Evolutionary conservation across 2,888 invertebrate genomes (phyloP).

Genomic region (Leistus spinibarbis): DNA sequence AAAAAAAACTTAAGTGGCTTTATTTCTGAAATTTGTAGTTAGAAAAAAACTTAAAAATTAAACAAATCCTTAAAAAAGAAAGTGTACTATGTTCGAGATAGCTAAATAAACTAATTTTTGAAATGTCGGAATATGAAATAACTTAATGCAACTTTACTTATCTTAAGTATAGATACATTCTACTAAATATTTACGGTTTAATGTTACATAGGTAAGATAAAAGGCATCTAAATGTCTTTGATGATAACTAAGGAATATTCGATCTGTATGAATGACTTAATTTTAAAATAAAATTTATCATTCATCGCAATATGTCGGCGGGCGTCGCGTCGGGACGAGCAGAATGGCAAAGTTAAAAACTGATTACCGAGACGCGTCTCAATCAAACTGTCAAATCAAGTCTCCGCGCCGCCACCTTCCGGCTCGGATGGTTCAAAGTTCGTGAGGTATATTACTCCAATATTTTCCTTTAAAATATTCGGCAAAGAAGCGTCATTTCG

Average conservation of each 20-base stretch:
- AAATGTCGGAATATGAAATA: too few species aligned
- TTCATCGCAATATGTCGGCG: neutral
- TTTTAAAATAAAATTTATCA: slow-evolving; percentile 5
- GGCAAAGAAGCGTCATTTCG: slow-evolving; percentile 16
- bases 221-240: neutral
- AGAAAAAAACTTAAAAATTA: neutral
- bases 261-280: neutral
- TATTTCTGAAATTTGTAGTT: neutral
- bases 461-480: slow-evolving; percentile 37
- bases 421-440: neutral
- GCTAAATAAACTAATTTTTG: too few species aligned
- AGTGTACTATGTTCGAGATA: neutral
- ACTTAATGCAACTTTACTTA: too few species aligned
- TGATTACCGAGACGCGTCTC: slow-evolving; percentile 26
- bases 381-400: slow-evolving; percentile 33
- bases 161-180: too few species aligned
- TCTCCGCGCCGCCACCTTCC: neutral
- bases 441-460: slow-evolving; percentile 25
- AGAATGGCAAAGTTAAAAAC: slow-evolving; percentile 9
- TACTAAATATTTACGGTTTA: too few species aligned
- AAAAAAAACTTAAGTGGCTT: neutral
- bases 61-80: neutral
- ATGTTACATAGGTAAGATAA: neutral
- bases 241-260: neutral
- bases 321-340: too few species aligned